Base-by-base conservation (phyloP, 2,888 invertebrate genomes). In the Callinectes sapidus region DNA sequence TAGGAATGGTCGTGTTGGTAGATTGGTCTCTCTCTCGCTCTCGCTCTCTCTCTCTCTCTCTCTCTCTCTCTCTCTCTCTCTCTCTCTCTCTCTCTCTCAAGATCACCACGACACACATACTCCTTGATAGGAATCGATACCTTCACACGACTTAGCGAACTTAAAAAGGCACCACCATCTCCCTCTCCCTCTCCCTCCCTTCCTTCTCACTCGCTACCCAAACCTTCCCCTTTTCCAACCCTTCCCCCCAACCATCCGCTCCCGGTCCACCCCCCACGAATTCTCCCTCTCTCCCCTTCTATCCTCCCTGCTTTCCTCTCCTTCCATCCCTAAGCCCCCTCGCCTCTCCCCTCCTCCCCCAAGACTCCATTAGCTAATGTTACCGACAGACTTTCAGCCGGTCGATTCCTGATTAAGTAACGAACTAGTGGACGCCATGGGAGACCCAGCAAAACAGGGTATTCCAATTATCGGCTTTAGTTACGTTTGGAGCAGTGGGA, bases 371-470 rank as follows among this genome's bases (percentile, higher is more conserved):
- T 71, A 90, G 48, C 90, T 77, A 77, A 90, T 90, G 88, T 88
- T 88, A 61, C 88, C 88, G 88, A 88, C 54, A 54, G 88, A 77
- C 42, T 77, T 71, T 77, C 91, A 54, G 89, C 89, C 90, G 92
- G 89, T 92, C 92, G 92, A 92, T 92, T 92, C 90, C 90, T 92
- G 92, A 92, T 92, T 92, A 92, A 92, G 92, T 92, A 92, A 92
- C 89, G 92, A 90, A 92, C 92, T 61, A 90, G 92, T 81, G 89
- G 89, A 71, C 92, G 66, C 92, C 92, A 86, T 86, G 92, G 92
- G 92, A 90, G 89, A 2, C 85, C 86, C 89, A 39, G 92, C 92
- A 92, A 92, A 92, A 92, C 92, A 92, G 92, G 92, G 89, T 89
- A 92, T 92, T 92, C 92, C 92, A 92, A 92, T 92, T 92, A 92